Percentiles rank a stretch among this genome's conserved stretches.
Evolutionary conservation across 2,888 invertebrate species (phyloP).

Genomic region (Drosophila silvestris): DNA sequence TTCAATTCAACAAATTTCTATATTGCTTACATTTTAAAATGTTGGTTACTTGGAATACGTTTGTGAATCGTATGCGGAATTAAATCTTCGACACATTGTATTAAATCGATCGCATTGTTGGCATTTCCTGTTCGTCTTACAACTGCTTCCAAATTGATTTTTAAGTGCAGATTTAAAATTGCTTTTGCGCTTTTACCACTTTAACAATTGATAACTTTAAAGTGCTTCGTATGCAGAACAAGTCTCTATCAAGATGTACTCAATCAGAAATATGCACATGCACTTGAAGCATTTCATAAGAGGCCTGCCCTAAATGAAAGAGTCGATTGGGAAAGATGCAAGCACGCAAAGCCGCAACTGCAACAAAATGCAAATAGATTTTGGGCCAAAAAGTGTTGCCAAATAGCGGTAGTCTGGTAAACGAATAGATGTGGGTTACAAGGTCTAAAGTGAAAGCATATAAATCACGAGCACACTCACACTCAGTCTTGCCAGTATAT

Average conservation of each 20-base stretch:
- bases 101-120: neutral
- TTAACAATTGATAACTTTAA: constrained; percentile 7
- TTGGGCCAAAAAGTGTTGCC: constrained; percentile 6
- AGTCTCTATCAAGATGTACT: neutral
- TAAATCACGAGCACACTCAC: constrained; percentile 51
- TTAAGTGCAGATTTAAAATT: constrained; percentile 17
- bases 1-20: neutral
- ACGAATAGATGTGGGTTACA: constrained; percentile 19
- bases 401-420: constrained; percentile 19
- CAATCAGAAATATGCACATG: constrained; percentile 3
- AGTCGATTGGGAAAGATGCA: neutral
- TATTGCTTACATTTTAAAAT: neutral
- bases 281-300: constrained; percentile 20
- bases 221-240: neutral
- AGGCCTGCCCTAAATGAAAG: neutral
- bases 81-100: neutral
- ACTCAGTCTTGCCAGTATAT: constrained; percentile 8
- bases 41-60: neutral
- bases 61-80: constrained; percentile 6
- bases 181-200: constrained; percentile 2
- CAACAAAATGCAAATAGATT: constrained; percentile 9
- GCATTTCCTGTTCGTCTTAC: constrained; percentile 11
- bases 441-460: constrained; percentile 30
- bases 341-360: constrained; percentile 1
- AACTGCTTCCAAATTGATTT: constrained; percentile 43